Evolutionary conservation across 2,113 vertebrate species (phyloP).

Genomic region (Pluvialis apricaria): DNA sequence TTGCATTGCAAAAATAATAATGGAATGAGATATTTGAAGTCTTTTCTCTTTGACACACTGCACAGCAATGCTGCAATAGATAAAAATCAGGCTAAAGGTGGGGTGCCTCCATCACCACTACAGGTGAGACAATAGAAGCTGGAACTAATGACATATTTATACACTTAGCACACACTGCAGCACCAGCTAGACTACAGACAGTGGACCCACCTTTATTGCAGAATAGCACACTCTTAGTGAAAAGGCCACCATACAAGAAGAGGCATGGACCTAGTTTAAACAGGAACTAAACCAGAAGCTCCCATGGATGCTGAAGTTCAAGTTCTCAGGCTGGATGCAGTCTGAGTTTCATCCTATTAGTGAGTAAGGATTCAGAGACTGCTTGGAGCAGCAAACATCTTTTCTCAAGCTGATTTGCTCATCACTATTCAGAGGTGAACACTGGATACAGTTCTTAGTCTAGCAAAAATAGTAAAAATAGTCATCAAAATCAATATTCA

Average conservation of each 20-base stretch:
- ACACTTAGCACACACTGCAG: not conserved
- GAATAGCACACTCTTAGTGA: not conserved
- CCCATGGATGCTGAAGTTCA: not conserved
- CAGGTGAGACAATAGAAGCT: not conserved
- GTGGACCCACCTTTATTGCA: not conserved
- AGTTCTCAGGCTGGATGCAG: not conserved
- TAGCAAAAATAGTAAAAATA: not conserved
- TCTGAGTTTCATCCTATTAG: not conserved
- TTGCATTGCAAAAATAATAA: not conserved
- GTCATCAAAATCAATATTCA: not conserved
- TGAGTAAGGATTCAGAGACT: not conserved
- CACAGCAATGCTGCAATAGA: not conserved
- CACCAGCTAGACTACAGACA: not conserved
- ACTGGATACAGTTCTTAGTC: not conserved
- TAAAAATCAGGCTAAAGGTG: not conserved
- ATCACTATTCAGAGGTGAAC: not conserved
- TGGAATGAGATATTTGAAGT: not conserved
- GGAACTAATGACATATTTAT: not conserved
- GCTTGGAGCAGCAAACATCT: not conserved
- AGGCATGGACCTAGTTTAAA: not conserved
- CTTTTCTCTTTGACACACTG: not conserved
- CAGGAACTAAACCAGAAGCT: not conserved
- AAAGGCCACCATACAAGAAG: not conserved
- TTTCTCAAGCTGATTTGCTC: not conserved
- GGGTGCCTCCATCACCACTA: not conserved